phyloP scores from a whole-genome alignment of 2,888 invertebrate species.

The Hetaerina titia region DNA sequence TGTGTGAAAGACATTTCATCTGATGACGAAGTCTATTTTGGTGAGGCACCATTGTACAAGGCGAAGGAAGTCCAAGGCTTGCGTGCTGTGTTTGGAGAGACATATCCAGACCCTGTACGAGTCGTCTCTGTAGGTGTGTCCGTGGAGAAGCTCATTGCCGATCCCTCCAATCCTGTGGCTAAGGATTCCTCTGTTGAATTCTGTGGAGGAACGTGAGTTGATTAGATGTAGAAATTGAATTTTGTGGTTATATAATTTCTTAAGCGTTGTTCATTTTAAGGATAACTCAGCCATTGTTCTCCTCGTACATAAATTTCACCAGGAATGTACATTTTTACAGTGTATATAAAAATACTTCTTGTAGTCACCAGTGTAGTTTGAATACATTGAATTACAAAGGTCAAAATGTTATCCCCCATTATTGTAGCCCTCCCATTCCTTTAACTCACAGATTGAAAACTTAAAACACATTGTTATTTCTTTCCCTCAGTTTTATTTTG shows the following conservation, averaged over 20 bases:
- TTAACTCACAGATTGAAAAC: no score
- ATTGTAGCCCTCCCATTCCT: no score
- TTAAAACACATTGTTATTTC: no score
- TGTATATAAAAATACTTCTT: no score
- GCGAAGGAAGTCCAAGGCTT: slow-evolving; percentile 96
- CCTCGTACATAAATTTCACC: no score
- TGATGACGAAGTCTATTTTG: slow-evolving; percentile 91
- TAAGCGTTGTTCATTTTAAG: no score
- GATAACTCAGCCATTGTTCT: no score
- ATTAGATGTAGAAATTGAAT: background rate
- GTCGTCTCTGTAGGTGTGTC: slow-evolving; percentile 96
- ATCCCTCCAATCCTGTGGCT: slow-evolving; percentile 90
- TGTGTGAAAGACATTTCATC: slow-evolving; percentile 87
- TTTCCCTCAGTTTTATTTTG: no score
- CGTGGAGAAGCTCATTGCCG: slow-evolving; percentile 91
- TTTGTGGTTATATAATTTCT: background rate
- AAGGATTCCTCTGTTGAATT: slow-evolving; percentile 97
- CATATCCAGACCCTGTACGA: slow-evolving; percentile 97
- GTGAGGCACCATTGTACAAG: slow-evolving; percentile 88
- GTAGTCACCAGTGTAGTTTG: no score
- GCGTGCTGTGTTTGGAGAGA: slow-evolving; percentile 99
- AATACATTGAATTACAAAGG: no score
- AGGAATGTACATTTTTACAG: no score
- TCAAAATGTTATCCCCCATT: no score
- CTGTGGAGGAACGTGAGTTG: slow-evolving; percentile 95